Percentiles rank a stretch among this genome's conserved stretches.
phyloP scores from a whole-genome alignment of 1,140 invertebrate species.

The Caligus rogercresseyi region DNA sequence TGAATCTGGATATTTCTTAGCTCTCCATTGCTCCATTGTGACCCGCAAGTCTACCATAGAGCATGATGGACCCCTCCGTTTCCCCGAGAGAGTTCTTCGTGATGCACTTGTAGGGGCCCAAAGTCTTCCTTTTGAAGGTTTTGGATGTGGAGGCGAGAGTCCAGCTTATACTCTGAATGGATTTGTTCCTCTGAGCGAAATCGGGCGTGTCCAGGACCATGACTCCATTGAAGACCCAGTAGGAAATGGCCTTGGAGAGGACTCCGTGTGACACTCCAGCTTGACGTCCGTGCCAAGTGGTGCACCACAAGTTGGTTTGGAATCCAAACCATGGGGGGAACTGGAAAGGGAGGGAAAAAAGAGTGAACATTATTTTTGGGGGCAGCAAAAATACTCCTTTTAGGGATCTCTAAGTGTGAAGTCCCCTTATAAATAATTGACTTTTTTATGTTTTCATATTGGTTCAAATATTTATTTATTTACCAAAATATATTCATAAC shows the following conservation, averaged over 20 bases:
- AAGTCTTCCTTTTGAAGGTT: constrained; percentile 57
- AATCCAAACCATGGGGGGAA: constrained; percentile 68
- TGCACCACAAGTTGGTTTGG: constrained; percentile 72
- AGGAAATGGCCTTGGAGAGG: constrained; percentile 41
- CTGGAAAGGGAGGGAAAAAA: constrained; percentile 41
- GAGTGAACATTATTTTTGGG: no score
- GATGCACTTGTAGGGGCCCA: constrained; percentile 68
- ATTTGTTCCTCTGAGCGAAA: constrained; percentile 11
- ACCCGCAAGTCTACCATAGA: no score
- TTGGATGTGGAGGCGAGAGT: constrained; percentile 61
- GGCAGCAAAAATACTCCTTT: no score
- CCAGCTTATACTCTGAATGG: constrained; percentile 46
- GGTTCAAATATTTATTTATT: no score
- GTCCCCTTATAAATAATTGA: no score
- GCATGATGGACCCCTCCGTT: constrained; percentile 64
- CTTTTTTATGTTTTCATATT: no score
- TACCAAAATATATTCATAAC: no score
- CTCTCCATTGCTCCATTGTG: no score
- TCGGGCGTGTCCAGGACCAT: constrained; percentile 6
- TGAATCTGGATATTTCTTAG: no score
- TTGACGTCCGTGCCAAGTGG: constrained; percentile 66
- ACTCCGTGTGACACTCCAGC: constrained; percentile 71
- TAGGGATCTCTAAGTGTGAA: no score
- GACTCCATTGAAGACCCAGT: constrained; percentile 16
- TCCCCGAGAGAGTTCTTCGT: constrained; percentile 78